Evolutionary conservation across 2,797 vertebrate species (phyloP).

Genomic region (Coilia nasus): DNA sequence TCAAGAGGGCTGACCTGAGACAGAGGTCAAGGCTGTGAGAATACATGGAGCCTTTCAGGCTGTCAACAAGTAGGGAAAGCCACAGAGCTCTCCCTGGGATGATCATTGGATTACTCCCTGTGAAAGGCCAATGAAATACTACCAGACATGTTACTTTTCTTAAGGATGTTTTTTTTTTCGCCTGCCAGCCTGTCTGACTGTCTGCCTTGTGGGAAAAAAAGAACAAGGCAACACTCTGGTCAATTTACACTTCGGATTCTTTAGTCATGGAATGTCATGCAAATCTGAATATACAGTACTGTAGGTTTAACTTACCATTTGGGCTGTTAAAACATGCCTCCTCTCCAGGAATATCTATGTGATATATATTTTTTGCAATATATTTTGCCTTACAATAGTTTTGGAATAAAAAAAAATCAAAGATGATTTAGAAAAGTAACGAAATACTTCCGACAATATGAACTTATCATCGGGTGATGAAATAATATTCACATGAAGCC

Average conservation of each 20-base stretch:
- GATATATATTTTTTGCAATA: background rate
- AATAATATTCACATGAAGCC: background rate
- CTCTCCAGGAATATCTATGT: background rate
- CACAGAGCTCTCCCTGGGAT: constrained; percentile 2
- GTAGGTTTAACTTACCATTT: too few species aligned
- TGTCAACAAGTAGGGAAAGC: constrained; percentile 32
- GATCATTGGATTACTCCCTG: constrained; percentile 8
- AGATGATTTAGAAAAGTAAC: background rate
- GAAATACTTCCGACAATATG: background rate
- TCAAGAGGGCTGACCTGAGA: constrained; percentile 37
- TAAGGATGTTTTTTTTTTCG: background rate
- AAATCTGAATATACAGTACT: background rate
- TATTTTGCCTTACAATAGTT: background rate
- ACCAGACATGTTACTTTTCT: constrained; percentile 17
- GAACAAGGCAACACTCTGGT: background rate
- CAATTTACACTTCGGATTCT: background rate
- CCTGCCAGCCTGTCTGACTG: background rate
- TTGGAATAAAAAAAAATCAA: background rate
- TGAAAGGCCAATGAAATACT: constrained; percentile 3
- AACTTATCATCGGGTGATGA: background rate
- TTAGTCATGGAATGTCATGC: background rate
- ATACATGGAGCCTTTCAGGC: constrained; percentile 37
- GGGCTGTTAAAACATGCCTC: background rate
- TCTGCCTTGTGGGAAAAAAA: background rate
- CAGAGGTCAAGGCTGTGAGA: constrained; percentile 25